phyloP scores from a whole-genome alignment of 2,113 vertebrate genomes.

The Crotalus helleri region DNA sequence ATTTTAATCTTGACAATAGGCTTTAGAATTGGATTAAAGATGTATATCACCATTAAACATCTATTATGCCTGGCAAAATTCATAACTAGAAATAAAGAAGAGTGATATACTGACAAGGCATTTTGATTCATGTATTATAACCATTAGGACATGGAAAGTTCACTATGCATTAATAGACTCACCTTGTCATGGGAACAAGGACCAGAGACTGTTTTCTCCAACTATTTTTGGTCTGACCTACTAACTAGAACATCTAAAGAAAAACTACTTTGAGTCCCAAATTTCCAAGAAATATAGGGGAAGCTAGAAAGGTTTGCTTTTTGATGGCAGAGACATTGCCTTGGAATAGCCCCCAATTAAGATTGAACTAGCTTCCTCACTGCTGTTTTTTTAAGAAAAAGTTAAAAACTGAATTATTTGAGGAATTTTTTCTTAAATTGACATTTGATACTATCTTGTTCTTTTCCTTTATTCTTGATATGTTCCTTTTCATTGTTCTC shows the following conservation, averaged over 20 bases:
- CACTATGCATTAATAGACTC: conserved; percentile 62
- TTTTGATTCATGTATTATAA: conserved; percentile 69
- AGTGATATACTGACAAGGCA: conserved; percentile 65
- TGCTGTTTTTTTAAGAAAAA: background rate
- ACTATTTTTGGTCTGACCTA: background rate
- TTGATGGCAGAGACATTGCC: background rate
- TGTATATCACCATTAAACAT: conserved; percentile 53
- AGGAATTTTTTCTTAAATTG: background rate
- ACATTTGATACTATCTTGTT: background rate
- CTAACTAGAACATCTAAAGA: background rate
- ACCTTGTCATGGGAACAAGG: conserved; percentile 25
- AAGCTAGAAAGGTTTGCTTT: background rate
- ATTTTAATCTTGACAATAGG: conserved; percentile 45
- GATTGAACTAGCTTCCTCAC: background rate
- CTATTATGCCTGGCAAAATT: conserved; percentile 63
- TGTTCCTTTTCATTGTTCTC: background rate
- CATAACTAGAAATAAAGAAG: conserved; percentile 67
- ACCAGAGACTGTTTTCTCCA: background rate
- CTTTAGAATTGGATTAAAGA: conserved; percentile 54
- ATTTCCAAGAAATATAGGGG: background rate
- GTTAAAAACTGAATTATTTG: background rate
- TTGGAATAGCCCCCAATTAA: background rate
- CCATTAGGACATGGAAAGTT: conserved; percentile 61
- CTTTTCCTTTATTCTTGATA: background rate
- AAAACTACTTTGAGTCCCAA: background rate